phyloP scores from a whole-genome alignment of 2,888 invertebrate species.

The Dryocosmus kuriphilus region DNA sequence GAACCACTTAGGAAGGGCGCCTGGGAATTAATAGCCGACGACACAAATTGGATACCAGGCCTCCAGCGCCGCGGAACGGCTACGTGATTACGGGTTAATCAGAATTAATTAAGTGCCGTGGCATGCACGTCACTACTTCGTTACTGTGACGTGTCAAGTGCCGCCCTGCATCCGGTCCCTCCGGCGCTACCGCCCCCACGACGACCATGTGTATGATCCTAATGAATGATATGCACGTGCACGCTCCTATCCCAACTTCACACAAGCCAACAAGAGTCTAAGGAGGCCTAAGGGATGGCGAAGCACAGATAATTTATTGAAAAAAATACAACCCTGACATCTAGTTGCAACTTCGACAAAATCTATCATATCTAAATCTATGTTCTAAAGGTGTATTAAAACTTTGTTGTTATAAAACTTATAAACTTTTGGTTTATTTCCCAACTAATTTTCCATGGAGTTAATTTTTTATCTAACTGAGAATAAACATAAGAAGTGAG shows the following conservation, averaged over 20 bases:
- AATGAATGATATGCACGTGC: constrained; percentile 75
- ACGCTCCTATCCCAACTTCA: constrained; percentile 58
- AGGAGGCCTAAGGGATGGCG: not conserved
- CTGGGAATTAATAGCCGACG: constrained; percentile 71
- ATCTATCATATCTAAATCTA: not conserved
- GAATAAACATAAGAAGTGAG: too few relatives aligned
- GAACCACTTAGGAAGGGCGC: constrained; percentile 53
- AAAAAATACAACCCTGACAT: constrained; percentile 11
- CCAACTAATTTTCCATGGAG: too few relatives aligned
- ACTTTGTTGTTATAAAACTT: too few relatives aligned
- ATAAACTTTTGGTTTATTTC: too few relatives aligned
- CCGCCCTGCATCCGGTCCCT: constrained; percentile 65
- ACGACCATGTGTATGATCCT: constrained; percentile 64
- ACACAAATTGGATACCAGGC: constrained; percentile 74
- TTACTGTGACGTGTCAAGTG: constrained; percentile 77
- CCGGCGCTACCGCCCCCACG: constrained; percentile 51
- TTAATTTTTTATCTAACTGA: too few relatives aligned
- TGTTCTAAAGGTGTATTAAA: too few relatives aligned
- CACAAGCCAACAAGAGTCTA: constrained; percentile 1
- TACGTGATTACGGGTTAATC: constrained; percentile 77
- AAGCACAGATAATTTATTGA: not conserved
- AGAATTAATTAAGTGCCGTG: constrained; percentile 77
- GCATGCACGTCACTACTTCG: constrained; percentile 77
- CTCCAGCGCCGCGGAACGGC: constrained; percentile 70
- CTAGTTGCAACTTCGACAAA: not conserved